Percentiles rank a stretch among this genome's conserved stretches.
phyloP scores from a whole-genome alignment of 2,113 vertebrate species.

The Eubucco bourcierii region DNA sequence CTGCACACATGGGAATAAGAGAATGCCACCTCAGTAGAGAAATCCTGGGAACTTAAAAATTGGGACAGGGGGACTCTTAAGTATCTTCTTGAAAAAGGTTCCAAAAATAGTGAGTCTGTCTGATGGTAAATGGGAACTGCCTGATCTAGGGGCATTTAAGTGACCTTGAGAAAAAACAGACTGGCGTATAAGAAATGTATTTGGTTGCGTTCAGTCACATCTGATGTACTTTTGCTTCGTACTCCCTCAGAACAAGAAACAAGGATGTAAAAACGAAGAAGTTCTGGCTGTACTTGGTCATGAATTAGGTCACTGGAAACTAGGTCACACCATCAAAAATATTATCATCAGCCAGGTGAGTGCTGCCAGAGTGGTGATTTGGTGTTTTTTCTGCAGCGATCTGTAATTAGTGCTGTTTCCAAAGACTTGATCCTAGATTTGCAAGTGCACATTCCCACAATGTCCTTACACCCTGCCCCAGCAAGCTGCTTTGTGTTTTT shows the following conservation, averaged over 20 bases:
- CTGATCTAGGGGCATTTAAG: not conserved
- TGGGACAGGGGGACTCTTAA: not conserved
- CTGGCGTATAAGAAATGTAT: not conserved
- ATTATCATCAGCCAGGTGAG: slow-evolving; percentile 96
- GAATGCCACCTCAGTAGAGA: not conserved
- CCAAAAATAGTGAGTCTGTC: not conserved
- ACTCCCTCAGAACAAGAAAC: slow-evolving; percentile 87
- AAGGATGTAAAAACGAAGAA: slow-evolving; percentile 96
- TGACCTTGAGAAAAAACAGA: not conserved
- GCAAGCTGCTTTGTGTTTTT: not conserved
- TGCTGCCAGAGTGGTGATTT: not conserved
- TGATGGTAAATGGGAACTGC: not conserved
- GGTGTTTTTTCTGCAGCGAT: not conserved
- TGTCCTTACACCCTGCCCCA: fast-evolving
- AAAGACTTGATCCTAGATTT: not conserved
- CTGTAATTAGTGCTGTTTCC: not conserved
- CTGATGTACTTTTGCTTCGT: not conserved
- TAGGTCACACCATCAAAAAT: slow-evolving; percentile 96
- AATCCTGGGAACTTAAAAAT: not conserved
- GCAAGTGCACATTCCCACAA: not conserved
- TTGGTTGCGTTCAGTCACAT: not conserved
- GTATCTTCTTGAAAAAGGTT: not conserved
- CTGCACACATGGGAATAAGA: not conserved
- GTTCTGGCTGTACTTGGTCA: slow-evolving; percentile 96
- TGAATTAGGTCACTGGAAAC: slow-evolving; percentile 98